A percentile compares a stretch with the other conserved stretches of the same genome.
phyloP scores from a whole-genome alignment of 2,113 vertebrate species.

The Thamnophis sirtalis region DNA sequence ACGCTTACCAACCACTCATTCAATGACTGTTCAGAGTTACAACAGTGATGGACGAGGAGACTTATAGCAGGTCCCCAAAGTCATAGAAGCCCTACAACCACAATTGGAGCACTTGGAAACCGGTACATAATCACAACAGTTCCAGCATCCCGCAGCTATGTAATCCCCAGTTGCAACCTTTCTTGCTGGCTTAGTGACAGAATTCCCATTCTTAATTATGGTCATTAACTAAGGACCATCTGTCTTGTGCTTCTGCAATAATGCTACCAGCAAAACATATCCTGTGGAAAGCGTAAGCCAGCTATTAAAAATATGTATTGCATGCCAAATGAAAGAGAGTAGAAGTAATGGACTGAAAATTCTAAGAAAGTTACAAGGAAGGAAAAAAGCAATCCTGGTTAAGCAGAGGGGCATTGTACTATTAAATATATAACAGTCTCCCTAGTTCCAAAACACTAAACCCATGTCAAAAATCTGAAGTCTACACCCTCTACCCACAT shows the following conservation, averaged over 20 bases:
- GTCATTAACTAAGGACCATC: background rate
- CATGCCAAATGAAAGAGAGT: constrained; percentile 3
- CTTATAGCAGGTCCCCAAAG: background rate
- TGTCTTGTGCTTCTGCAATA: background rate
- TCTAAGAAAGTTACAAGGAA: constrained; percentile 21
- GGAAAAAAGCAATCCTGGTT: constrained; percentile 6
- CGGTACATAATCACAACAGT: background rate
- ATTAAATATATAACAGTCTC: constrained; percentile 7
- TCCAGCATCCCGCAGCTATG: background rate
- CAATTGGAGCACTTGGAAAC: background rate
- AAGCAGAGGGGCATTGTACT: constrained; percentile 31
- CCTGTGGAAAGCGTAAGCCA: background rate
- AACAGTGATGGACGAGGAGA: background rate
- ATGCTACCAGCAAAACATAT: background rate
- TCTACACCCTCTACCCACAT: background rate
- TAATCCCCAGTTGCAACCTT: background rate
- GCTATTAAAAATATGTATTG: constrained; percentile 3
- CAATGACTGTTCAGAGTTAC: background rate
- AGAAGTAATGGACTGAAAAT: constrained; percentile 30
- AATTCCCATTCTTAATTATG: background rate
- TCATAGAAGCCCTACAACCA: background rate
- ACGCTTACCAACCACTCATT: background rate
- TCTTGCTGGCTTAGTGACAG: background rate
- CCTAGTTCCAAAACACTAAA: constrained; percentile 31
- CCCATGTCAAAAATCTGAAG: constrained; percentile 40